Base-by-base conservation (phyloP, 2,113 vertebrate species). In the Eulemur macaco region DNA sequence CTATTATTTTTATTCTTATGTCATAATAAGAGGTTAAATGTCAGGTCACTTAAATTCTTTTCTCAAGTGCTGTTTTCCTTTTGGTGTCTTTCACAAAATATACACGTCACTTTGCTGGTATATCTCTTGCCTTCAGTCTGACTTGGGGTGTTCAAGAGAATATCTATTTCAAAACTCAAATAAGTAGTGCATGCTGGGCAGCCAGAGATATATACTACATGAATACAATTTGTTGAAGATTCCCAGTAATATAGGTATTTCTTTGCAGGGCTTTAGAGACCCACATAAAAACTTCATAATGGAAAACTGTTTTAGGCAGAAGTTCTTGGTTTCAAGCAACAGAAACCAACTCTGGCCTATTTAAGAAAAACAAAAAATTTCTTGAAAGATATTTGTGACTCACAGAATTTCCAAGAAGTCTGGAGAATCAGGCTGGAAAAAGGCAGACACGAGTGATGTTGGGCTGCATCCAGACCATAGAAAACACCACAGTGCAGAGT, bases 281-380 rank as follows among this genome's bases (percentile, higher is more conserved):
- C 37, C 47, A 39, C 42, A 45, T 69, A 47, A 47, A 89, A 86
- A 54, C n/a, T 86, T 86, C 8, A 78, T 80, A 63, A 21, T 86
- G 42, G 31, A 34, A 89, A 86, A 85, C 50, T 69, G 11, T 90
- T 80, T 56, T 56, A 94, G 81, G 42, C 31, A 88, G 56, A 56
- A 1, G 39, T 77, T 92, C 39, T 97, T 85, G 56, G 15, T 80
- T 60, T 89, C 34, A 92, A 63, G 34, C 20, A 76, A 9, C 39
- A 88, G 47, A 93, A 86, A 80, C 7, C 23, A 89, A 60, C 64
- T 94, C 34, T 85, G 25, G 6, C 23, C 66, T 52, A 68, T 77
- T 86, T 74, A 80, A 94, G 31, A 64, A 78, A 81, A 94, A 74
- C 71, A 92, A 58, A n/a, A 23, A 88, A 74, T 54, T 47, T 86